Conservation (phyloP, 2,888 invertebrate genomes). For the Tinea pellionella region DNA sequence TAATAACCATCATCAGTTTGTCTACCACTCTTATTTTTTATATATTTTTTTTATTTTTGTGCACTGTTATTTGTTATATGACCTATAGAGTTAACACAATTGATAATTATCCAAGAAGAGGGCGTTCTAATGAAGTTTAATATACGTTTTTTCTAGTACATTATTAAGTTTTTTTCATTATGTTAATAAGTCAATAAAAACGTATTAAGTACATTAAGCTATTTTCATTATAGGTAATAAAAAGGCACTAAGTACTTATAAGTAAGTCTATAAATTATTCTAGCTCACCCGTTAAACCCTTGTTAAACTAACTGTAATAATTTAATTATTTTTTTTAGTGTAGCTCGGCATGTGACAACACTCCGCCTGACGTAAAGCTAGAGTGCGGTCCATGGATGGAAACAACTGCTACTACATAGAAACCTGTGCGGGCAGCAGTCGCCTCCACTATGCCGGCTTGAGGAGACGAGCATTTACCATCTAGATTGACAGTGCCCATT, state of each 20-base stretch:
- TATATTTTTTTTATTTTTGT: not conserved
- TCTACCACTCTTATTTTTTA: no score
- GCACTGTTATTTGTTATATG: not conserved
- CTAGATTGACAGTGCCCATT: no score
- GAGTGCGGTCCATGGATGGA: no score
- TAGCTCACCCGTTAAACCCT: not conserved
- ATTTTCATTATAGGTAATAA: not conserved
- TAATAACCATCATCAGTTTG: no score
- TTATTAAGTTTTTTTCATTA: not conserved
- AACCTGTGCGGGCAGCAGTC: no score
- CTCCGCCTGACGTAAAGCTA: no score
- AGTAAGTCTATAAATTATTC: not conserved
- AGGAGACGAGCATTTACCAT: no score
- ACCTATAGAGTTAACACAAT: not conserved
- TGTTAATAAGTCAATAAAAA: not conserved
- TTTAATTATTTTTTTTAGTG: no score
- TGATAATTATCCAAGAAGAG: not conserved
- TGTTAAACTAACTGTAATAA: not conserved
- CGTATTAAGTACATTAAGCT: not conserved
- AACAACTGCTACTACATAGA: no score
- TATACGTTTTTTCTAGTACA: not conserved
- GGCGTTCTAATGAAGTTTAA: slow-evolving; percentile 5
- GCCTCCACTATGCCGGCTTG: no score
- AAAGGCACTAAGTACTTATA: not conserved
- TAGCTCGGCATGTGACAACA: no score